phyloP scores from a whole-genome alignment of 1,140 invertebrate genomes.

The Drosophila parabipectinata region DNA sequence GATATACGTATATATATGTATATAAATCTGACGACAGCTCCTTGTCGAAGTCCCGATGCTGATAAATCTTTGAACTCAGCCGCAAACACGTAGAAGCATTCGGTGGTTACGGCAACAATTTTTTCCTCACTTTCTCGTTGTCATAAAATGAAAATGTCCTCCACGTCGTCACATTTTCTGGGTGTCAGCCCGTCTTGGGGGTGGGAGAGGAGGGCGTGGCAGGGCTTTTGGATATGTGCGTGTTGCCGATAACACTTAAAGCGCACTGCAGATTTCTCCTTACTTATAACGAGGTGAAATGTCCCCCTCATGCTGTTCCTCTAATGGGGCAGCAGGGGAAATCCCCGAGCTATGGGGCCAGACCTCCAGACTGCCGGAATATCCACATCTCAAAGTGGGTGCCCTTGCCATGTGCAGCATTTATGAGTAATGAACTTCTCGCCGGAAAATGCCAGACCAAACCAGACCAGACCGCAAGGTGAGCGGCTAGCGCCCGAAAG shows the following conservation, averaged over 20 bases:
- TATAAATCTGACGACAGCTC: conserved; percentile 61
- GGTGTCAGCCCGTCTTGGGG: conserved; percentile 29
- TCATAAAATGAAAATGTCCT: conserved; percentile 82
- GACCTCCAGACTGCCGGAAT: conserved; percentile 26
- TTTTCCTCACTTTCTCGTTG: conserved; percentile 61
- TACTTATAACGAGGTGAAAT: conserved; percentile 75
- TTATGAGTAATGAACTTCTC: conserved; percentile 82
- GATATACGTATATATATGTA: conserved; percentile 12
- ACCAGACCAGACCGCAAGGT: conserved; percentile 68
- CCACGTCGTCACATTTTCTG: conserved; percentile 71
- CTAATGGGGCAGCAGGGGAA: conserved; percentile 18
- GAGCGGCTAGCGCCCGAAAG: conserved; percentile 49
- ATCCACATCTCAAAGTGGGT: conserved; percentile 37
- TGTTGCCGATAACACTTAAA: conserved; percentile 81
- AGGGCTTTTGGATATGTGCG: conserved; percentile 60
- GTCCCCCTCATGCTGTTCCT: conserved; percentile 40
- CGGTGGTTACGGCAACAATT: conserved; percentile 74
- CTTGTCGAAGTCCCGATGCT: conserved; percentile 77
- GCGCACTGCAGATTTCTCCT: conserved; percentile 78
- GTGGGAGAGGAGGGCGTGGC: conserved; percentile 17
- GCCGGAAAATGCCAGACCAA: conserved; percentile 76
- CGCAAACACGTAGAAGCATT: conserved; percentile 81
- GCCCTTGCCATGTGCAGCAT: conserved; percentile 72
- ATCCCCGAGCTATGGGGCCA: conserved; percentile 3
- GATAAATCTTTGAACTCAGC: conserved; percentile 82